Percentiles rank a stretch among this genome's conserved stretches.
Evolutionary conservation across 2,797 vertebrate genomes (phyloP).

Genomic region (Florisuga fusca): DNA sequence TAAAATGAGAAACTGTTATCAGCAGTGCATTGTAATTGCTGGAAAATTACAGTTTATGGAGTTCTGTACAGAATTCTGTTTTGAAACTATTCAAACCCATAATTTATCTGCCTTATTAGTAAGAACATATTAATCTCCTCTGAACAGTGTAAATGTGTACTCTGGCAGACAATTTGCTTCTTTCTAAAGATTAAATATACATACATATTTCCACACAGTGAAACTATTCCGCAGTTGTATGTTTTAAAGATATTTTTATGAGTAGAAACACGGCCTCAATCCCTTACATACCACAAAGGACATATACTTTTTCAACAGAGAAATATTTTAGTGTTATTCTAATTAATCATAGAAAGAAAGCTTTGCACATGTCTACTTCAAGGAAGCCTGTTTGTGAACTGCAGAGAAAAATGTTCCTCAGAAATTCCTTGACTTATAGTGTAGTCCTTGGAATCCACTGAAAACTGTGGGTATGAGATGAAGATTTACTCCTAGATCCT

Average conservation of each 20-base stretch:
- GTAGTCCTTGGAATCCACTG: neutral
- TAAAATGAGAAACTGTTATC: conserved; percentile 28
- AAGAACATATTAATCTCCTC: conserved; percentile 2
- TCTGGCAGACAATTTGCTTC: neutral
- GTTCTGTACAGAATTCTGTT: neutral
- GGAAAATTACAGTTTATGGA: conserved; percentile 51
- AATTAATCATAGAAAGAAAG: neutral
- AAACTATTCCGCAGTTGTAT: neutral
- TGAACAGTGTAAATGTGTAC: neutral
- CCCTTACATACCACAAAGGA: neutral
- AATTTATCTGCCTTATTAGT: conserved; percentile 15
- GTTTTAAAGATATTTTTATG: neutral
- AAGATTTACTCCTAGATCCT: neutral
- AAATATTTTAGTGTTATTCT: neutral
- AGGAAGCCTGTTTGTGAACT: neutral
- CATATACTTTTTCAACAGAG: neutral
- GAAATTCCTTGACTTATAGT: neutral
- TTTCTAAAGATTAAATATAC: neutral
- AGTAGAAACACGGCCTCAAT: neutral
- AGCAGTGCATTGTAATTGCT: conserved; percentile 27
- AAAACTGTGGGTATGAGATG: neutral
- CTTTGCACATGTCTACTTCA: neutral
- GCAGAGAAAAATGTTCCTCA: neutral
- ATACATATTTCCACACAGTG: neutral
- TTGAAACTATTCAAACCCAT: neutral